Percentiles rank a stretch among this genome's conserved stretches.
phyloP scores from a whole-genome alignment of 2,113 vertebrate species.

The Nerophis lumbriciformis region DNA sequence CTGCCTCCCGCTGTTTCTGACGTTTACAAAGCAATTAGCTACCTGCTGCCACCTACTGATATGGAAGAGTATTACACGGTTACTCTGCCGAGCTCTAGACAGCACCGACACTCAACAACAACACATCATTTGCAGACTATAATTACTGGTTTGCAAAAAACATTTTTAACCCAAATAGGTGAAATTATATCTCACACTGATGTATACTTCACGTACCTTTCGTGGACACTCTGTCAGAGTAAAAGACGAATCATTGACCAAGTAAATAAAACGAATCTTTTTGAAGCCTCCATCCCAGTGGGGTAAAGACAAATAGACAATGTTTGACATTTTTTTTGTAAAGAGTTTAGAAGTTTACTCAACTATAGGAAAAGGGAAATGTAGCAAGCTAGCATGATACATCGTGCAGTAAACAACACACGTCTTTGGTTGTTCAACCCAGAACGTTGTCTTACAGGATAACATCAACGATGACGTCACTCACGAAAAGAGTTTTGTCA shows the following conservation, averaged over 20 bases:
- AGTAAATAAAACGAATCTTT: constrained; percentile 68
- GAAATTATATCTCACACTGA: too few relatives aligned
- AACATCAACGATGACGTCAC: background rate
- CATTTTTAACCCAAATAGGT: too few relatives aligned
- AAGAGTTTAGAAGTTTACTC: too few relatives aligned
- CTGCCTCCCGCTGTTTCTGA: too few relatives aligned
- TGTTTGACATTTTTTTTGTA: constrained; percentile 30
- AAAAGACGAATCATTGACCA: constrained; percentile 61
- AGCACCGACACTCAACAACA: too few relatives aligned
- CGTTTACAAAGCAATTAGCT: too few relatives aligned
- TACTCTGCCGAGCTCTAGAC: too few relatives aligned
- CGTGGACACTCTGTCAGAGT: constrained; percentile 43
- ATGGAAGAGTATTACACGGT: too few relatives aligned
- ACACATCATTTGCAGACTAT: too few relatives aligned
- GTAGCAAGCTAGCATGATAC: background rate
- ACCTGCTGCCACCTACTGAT: too few relatives aligned
- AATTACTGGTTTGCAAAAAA: too few relatives aligned
- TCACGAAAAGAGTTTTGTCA: background rate
- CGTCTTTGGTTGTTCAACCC: too few relatives aligned
- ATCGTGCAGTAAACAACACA: background rate
- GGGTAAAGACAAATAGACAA: constrained; percentile 57
- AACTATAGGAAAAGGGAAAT: background rate
- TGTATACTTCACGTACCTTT: constrained; percentile 47
- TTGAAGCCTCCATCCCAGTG: constrained; percentile 51
- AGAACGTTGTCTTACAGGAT: background rate